These are phyloP conservation scores for Theretra japonica DNA, from an alignment of 2,888 invertebrate genomes.

Conservation along the genomic window DNA sequence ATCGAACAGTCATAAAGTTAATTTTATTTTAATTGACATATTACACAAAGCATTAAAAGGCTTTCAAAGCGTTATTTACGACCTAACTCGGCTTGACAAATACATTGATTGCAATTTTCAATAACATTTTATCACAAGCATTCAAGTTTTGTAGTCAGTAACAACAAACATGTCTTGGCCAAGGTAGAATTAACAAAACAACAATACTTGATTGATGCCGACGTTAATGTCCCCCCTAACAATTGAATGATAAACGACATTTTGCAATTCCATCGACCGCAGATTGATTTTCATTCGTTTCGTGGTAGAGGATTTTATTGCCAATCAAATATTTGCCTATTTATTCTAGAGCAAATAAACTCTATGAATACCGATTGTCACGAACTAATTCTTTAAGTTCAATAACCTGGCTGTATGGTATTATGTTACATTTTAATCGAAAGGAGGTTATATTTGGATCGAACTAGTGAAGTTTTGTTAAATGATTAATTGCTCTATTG, in stretches of 20 bases:
- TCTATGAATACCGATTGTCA: conserved; percentile 30
- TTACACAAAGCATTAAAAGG: not conserved
- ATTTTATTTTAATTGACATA: not conserved
- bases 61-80: not conserved
- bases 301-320: conserved; percentile 60
- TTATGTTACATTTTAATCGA: not conserved
- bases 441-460: no score
- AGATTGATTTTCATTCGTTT: conserved; percentile 61
- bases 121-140: conserved; percentile 4
- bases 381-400: conserved; percentile 26
- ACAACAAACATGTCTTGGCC: conserved; percentile 41
- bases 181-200: conserved; percentile 47
- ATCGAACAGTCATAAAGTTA: no score
- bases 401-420: not conserved
- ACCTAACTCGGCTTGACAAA: not conserved
- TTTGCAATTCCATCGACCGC: conserved; percentile 60
- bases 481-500: conserved; percentile 32
- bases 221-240: conserved; percentile 64
- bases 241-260: conserved; percentile 77
- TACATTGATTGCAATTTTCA: conserved; percentile 28
- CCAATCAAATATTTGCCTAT: conserved; percentile 49
- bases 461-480: not conserved
- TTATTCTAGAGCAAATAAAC: conserved; percentile 33
- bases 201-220: conserved; percentile 64
- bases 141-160: conserved; percentile 40